phyloP scores from a whole-genome alignment of 2,888 invertebrate species.

The Caenorhabditis sp. region DNA sequence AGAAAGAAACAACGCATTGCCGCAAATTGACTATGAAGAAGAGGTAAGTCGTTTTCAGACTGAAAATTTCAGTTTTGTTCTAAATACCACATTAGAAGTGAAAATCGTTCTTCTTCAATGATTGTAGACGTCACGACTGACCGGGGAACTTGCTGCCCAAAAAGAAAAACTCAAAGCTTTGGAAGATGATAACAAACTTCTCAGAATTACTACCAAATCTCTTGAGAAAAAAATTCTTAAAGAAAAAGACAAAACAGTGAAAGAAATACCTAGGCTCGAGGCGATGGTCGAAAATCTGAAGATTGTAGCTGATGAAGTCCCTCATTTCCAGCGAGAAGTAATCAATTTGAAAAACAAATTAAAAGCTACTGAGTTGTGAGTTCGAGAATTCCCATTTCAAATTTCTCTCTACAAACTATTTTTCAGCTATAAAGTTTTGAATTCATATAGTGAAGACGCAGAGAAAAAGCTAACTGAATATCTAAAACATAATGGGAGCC shows the following conservation, averaged over 20 bases:
- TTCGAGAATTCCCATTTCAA: neutral
- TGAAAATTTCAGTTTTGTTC: too few species aligned
- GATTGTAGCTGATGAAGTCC: constrained; percentile 22
- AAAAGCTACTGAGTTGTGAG: constrained; percentile 59
- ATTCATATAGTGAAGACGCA: constrained; percentile 7
- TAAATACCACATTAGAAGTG: too few species aligned
- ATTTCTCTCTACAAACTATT: neutral
- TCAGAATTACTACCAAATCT: constrained; percentile 13
- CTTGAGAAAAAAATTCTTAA: constrained; percentile 48
- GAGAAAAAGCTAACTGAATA: constrained; percentile 41
- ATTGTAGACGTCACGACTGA: constrained; percentile 19
- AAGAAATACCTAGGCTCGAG: constrained; percentile 38
- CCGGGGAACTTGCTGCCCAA: constrained; percentile 1
- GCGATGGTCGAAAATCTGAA: constrained; percentile 33
- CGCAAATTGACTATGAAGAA: constrained; percentile 34
- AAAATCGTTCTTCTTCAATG: constrained; percentile 5
- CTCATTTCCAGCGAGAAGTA: constrained; percentile 17
- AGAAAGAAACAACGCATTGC: neutral
- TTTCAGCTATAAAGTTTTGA: constrained; percentile 51
- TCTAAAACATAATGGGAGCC: constrained; percentile 15
- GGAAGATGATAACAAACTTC: constrained; percentile 18
- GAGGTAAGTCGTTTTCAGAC: constrained; percentile 11
- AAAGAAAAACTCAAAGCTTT: constrained; percentile 13
- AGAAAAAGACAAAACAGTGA: constrained; percentile 44
- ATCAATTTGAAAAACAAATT: constrained; percentile 13